Conservation (phyloP, 2,888 invertebrate genomes). For the Phengaris alcon region DNA sequence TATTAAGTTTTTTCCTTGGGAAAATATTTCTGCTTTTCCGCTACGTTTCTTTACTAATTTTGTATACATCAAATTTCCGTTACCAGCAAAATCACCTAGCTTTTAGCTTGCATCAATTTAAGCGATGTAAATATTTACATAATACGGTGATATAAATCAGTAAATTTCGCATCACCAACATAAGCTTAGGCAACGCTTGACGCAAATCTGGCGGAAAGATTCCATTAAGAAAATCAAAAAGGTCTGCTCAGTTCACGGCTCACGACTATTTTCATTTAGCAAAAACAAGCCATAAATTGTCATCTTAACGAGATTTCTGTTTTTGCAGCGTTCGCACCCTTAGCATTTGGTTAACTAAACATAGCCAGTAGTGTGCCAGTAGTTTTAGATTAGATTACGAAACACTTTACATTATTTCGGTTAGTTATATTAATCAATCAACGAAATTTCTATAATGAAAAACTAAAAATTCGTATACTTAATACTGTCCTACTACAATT, state of each 20-base stretch:
- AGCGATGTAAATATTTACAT: slow-evolving; percentile 20
- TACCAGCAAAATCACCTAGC: background rate
- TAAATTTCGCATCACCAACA: slow-evolving; percentile 38
- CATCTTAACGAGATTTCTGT: slow-evolving; percentile 79
- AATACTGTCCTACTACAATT: too few species aligned
- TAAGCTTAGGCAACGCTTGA: slow-evolving; percentile 68
- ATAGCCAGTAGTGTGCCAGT: background rate
- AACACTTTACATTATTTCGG: slow-evolving; percentile 7
- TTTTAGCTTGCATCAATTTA: slow-evolving; percentile 2
- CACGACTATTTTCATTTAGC: slow-evolving; percentile 79
- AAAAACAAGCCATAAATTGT: slow-evolving; percentile 80
- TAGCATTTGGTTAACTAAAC: slow-evolving; percentile 47
- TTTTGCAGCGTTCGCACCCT: slow-evolving; percentile 74
- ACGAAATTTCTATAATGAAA: too few species aligned
- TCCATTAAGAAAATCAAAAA: slow-evolving; percentile 80
- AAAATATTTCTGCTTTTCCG: background rate
- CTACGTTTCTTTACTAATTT: background rate
- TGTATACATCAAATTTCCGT: background rate
- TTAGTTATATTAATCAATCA: background rate
- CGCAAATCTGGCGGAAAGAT: slow-evolving; percentile 76
- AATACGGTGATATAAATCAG: slow-evolving; percentile 32
- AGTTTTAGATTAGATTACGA: slow-evolving; percentile 16
- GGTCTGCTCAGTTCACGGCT: slow-evolving; percentile 71
- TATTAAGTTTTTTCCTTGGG: too few species aligned
- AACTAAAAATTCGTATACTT: too few species aligned